Evolutionary conservation across 2,113 vertebrate species (phyloP), one percentile per base, ranked within the genome.

Genomic region (Brachyhypopomus gauderio): DNA sequence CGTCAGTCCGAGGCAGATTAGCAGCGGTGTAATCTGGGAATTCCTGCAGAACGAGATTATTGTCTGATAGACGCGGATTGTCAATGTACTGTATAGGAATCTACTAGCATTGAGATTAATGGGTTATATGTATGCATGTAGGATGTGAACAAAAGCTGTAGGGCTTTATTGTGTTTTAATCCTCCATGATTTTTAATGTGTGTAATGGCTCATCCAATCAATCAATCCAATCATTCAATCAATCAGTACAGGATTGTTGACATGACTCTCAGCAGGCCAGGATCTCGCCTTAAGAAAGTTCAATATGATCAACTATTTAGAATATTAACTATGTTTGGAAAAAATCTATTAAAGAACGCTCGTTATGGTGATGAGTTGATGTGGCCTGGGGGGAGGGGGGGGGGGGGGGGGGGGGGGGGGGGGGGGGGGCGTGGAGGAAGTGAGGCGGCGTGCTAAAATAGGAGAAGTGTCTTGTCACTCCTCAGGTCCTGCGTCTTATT

Each of bases 1-100:
- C 45, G 67, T 79, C 77, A 59, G 17, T 79, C 77, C 48, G 55
- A 55, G 45, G 56, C 67, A 62, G 67, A 79, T 79, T 79, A 79
- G 77, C 67, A 62, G 56, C 55, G 0, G 67, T 62, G 16, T 79
- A 72, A 79, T 79, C 67, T 72, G 56, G 77, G 67, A 56, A 62
- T 79, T 60, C 30, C 22, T 48, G 30, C 38, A 62, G 55, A 72
- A 72, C 60, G 22, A 79, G 77, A 79, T 79, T 79, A 79, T 30
- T 71, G 36, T 30, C 14, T 60, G 67, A 72, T 72, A 71, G 34
- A 79, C 66, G 41, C 7, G n/a, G 62, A 52, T 59, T 55, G 36
- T 59, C 22, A 45, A 52, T 14, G 12, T 52, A 52, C 45, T 52
- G 45, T 14, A 52, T 52, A 52, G 12, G 12, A 52, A 12, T 52